phyloP scores from a whole-genome alignment of 2,888 invertebrate genomes.

The Amaurobius ferox region DNA sequence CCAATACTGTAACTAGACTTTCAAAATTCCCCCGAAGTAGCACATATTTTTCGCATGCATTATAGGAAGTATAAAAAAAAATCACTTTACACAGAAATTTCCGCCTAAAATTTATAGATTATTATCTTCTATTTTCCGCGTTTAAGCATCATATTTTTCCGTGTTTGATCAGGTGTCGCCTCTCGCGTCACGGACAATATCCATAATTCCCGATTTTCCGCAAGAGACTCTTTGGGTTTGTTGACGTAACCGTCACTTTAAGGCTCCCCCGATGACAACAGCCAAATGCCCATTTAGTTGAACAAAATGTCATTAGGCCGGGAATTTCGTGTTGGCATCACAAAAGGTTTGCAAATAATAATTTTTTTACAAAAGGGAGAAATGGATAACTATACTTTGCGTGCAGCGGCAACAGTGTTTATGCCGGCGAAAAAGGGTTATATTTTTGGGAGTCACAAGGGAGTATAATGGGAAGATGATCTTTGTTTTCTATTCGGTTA shows the following conservation, averaged over 20 bases:
- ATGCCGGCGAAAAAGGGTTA: neutral
- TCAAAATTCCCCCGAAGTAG: neutral
- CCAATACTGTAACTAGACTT: no score
- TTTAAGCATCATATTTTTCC: neutral
- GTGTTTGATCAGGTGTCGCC: neutral
- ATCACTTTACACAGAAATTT: neutral
- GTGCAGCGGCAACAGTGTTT: neutral
- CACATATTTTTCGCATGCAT: neutral
- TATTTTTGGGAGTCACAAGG: no score
- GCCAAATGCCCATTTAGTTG: neutral
- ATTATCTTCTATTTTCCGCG: neutral
- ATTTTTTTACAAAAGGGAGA: neutral
- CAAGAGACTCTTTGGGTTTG: neutral
- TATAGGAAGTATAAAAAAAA: neutral
- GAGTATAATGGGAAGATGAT: no score
- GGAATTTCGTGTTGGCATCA: neutral
- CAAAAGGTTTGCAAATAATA: neutral
- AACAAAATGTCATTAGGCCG: neutral
- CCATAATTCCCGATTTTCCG: neutral
- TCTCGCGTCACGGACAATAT: neutral
- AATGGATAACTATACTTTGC: neutral
- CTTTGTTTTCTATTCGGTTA: no score
- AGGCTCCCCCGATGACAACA: neutral
- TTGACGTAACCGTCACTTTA: neutral
- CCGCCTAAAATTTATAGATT: neutral